A percentile compares a stretch with the other conserved stretches of the same genome.
Conservation (phyloP, 2,113 vertebrate genomes). For the Ptyas mucosa region DNA sequence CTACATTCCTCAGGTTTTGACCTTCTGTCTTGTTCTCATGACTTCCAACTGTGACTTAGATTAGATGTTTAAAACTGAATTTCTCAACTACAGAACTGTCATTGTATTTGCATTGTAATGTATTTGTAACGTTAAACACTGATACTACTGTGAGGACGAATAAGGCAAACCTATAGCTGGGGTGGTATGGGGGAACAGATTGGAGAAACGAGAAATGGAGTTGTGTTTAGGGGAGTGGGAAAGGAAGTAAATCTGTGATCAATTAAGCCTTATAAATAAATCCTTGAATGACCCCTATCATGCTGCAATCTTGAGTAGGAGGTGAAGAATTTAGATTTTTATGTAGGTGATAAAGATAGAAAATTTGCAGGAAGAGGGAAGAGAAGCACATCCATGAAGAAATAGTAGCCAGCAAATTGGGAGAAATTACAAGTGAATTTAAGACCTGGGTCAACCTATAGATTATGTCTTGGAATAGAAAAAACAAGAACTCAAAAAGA, state of each 20-base stretch:
- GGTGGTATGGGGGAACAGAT: neutral
- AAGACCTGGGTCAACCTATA: neutral
- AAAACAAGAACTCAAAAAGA: neutral
- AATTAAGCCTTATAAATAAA: neutral
- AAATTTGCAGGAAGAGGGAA: neutral
- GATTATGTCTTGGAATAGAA: neutral
- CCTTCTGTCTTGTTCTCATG: neutral
- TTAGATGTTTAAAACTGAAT: neutral
- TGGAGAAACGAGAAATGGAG: neutral
- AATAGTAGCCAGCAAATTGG: neutral
- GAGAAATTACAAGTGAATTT: neutral
- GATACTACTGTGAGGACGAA: neutral
- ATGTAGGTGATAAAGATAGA: neutral
- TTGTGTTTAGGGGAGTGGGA: neutral
- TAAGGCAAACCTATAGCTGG: neutral
- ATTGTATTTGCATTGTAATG: neutral
- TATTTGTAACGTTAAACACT: neutral
- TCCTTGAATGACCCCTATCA: neutral
- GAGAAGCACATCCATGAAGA: neutral
- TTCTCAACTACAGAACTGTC: neutral
- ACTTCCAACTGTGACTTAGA: neutral
- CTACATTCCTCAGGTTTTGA: slow-evolving; percentile 3
- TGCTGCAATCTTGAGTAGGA: neutral
- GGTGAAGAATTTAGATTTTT: neutral
- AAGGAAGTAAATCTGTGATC: neutral